Conservation (phyloP, 2,888 invertebrate genomes). For the Drosophila heteroneura region DNA sequence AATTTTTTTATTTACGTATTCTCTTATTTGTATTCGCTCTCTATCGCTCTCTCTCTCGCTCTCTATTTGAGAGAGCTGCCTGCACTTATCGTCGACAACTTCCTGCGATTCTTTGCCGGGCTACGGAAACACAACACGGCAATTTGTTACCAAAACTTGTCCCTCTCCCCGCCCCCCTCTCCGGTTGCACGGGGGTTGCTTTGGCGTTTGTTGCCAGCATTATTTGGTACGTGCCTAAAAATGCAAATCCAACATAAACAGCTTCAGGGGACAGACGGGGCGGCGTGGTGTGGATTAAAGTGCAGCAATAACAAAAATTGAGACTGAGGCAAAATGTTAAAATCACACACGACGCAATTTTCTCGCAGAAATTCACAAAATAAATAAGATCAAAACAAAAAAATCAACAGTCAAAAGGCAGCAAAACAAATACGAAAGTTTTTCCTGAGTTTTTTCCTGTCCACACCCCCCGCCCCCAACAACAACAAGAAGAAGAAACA, state of each 20-base stretch:
- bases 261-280: slow-evolving; percentile 9
- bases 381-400: slow-evolving; percentile 29
- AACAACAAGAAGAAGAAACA: neutral
- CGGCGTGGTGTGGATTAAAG: slow-evolving; percentile 16
- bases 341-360: slow-evolving; percentile 31
- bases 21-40: slow-evolving; percentile 12
- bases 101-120: slow-evolving; percentile 45
- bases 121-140: slow-evolving; percentile 49
- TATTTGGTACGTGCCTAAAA: slow-evolving; percentile 65
- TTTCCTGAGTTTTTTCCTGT: neutral
- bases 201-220: slow-evolving; percentile 25
- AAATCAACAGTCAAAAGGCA: slow-evolving; percentile 19
- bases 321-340: slow-evolving; percentile 21
- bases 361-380: slow-evolving; percentile 27
- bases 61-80: slow-evolving; percentile 1
- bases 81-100: slow-evolving; percentile 54
- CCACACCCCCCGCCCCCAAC: neutral
- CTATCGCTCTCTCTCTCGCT: neutral
- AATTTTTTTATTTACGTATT: slow-evolving; percentile 63
- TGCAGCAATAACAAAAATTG: slow-evolving; percentile 36
- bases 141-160: slow-evolving; percentile 62
- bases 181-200: slow-evolving; percentile 45
- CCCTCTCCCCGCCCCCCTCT: neutral
- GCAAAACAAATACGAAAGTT: slow-evolving; percentile 4
- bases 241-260: slow-evolving; percentile 60